Percentiles rank a stretch among this genome's conserved stretches.
phyloP scores from a whole-genome alignment of 2,888 invertebrate species.

The Erebia ligea region DNA sequence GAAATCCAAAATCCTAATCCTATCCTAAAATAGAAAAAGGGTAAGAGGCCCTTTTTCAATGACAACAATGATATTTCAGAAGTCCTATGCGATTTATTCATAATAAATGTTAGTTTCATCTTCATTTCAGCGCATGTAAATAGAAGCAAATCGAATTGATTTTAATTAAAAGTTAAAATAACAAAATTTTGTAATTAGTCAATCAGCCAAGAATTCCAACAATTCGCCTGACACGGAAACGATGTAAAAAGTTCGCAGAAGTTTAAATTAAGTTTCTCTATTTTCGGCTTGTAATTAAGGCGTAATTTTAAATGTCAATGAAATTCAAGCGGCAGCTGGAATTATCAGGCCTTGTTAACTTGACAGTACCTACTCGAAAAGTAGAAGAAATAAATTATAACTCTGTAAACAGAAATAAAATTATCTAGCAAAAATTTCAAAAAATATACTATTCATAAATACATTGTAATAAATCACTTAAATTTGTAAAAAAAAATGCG shows the following conservation, averaged over 20 bases:
- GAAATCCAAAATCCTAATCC: too few relatives aligned
- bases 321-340: conserved; percentile 25
- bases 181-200: conserved; percentile 31
- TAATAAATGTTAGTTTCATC: too few relatives aligned
- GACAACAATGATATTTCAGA: too few relatives aligned
- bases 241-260: conserved; percentile 36
- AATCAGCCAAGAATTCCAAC: conserved; percentile 32
- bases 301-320: conserved; percentile 38
- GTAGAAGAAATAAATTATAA: background rate
- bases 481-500: too few relatives aligned
- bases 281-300: conserved; percentile 32
- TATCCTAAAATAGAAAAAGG: too few relatives aligned
- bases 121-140: too few relatives aligned
- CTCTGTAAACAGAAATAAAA: background rate
- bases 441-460: too few relatives aligned
- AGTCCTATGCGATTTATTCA: too few relatives aligned
- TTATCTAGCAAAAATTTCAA: too few relatives aligned
- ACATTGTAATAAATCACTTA: too few relatives aligned
- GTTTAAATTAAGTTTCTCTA: conserved; percentile 42
- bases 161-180: conserved; percentile 28
- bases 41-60: too few relatives aligned
- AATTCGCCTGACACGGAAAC: conserved; percentile 28
- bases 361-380: background rate
- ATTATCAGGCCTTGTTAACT: conserved; percentile 17
- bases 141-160: background rate